Conservation (phyloP, 2,113 vertebrate species). For the Zosterops pallidus region DNA sequence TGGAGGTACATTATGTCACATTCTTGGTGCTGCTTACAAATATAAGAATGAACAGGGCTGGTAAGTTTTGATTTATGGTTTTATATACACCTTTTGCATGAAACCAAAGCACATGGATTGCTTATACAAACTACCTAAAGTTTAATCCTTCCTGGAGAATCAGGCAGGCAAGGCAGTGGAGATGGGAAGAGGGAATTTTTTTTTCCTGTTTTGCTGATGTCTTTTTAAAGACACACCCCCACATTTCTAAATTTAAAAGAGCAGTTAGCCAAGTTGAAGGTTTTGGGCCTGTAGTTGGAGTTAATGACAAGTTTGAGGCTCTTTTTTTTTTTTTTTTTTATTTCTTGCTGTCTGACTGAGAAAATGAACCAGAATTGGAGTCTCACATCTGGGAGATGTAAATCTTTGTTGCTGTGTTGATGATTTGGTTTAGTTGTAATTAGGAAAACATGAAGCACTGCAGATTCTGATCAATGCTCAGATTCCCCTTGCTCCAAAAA, state of each 20-base stretch:
- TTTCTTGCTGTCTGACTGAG: not conserved
- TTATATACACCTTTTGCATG: constrained; percentile 17
- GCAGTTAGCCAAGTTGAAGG: not conserved
- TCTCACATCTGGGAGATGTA: not conserved
- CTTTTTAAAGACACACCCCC: not conserved
- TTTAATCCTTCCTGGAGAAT: constrained; percentile 4
- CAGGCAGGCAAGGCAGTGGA: constrained; percentile 4
- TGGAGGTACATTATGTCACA: constrained; percentile 92
- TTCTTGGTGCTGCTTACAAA: constrained; percentile 96
- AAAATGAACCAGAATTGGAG: rapidly evolving
- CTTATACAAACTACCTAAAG: not conserved
- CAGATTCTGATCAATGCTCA: not conserved
- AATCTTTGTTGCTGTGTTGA: not conserved
- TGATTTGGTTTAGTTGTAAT: not conserved
- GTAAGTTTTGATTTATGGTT: constrained; percentile 76
- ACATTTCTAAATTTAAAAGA: not conserved
- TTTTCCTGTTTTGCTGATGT: not conserved
- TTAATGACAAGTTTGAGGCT: not conserved
- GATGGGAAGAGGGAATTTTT: constrained; percentile 34
- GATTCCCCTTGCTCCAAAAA: not conserved
- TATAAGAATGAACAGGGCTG: constrained; percentile 98
- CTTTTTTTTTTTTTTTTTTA: not conserved
- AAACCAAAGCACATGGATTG: not conserved
- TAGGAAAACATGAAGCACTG: not conserved
- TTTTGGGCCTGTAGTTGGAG: not conserved